Evolutionary conservation across 2,888 invertebrate species (phyloP).

Genomic region (Lottia scabra): DNA sequence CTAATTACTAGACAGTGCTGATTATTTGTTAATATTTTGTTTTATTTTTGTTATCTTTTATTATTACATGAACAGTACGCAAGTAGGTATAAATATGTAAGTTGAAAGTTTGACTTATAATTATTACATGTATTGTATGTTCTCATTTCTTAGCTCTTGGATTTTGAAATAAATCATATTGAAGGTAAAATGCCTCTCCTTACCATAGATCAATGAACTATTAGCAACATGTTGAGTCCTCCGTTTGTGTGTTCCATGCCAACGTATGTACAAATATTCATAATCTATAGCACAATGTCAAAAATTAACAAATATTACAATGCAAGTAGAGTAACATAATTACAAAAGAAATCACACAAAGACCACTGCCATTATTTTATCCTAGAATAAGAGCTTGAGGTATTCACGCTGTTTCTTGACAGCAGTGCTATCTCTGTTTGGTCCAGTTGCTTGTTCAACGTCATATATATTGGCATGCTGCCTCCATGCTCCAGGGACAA

Average conservation of each 20-base stretch:
- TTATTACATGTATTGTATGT: background rate
- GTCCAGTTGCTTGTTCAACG: slow-evolving; percentile 21
- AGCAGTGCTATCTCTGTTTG: slow-evolving; percentile 24
- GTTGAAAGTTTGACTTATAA: background rate
- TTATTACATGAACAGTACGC: background rate
- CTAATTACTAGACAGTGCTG: background rate
- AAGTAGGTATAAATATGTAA: too few species aligned
- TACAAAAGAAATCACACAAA: too few species aligned
- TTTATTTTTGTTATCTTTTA: background rate
- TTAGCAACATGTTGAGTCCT: background rate
- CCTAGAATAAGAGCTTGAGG: slow-evolving; percentile 18
- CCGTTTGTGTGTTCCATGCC: background rate
- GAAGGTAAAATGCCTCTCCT: background rate
- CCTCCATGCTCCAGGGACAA: slow-evolving; percentile 36
- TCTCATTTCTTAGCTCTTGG: background rate
- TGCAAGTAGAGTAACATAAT: too few species aligned
- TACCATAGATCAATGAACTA: background rate
- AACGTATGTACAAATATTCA: background rate
- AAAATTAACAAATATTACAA: too few species aligned
- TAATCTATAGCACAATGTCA: too few species aligned
- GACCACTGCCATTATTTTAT: too few species aligned
- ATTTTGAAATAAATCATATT: background rate
- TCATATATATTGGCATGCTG: slow-evolving; percentile 26
- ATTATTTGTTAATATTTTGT: background rate
- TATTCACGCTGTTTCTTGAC: slow-evolving; percentile 35